phyloP scores from a whole-genome alignment of 2,888 invertebrate genomes.

The Meteorus cinctellus region DNA sequence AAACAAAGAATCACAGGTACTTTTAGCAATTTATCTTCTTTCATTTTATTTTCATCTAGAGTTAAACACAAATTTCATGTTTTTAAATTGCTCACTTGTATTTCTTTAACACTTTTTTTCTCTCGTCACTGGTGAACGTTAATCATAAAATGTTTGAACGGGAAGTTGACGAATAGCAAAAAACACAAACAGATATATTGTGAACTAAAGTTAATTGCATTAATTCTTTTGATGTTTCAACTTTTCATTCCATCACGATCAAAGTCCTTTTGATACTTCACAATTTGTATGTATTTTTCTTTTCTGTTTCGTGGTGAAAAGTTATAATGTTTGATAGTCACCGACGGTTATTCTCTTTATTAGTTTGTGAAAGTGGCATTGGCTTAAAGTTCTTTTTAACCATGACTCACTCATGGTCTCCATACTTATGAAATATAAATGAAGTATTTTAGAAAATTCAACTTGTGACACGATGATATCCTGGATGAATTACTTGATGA shows the following conservation, averaged over 20 bases:
- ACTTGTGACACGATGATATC: too few species aligned
- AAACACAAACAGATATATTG: not conserved
- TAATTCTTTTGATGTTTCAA: not conserved
- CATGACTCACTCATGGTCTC: not conserved
- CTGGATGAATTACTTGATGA: too few species aligned
- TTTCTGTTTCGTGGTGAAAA: not conserved
- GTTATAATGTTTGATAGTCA: not conserved
- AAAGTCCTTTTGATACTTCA: not conserved
- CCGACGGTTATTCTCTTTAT: not conserved
- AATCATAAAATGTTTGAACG: not conserved
- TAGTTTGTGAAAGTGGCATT: too few species aligned
- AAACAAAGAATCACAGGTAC: not conserved
- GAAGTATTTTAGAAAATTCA: too few species aligned
- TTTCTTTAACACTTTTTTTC: not conserved
- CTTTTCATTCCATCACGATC: not conserved
- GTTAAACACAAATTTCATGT: not conserved
- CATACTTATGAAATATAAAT: too few species aligned
- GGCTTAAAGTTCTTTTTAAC: not conserved
- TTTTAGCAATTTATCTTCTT: not conserved
- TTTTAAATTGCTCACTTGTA: not conserved
- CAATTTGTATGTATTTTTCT: not conserved
- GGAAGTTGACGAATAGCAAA: not conserved
- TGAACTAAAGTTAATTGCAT: not conserved
- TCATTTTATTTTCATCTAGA: not conserved
- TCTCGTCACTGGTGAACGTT: not conserved